Evolutionary conservation across 2,888 invertebrate genomes (phyloP).

Genomic region (Zhengitettix transpicula): DNA sequence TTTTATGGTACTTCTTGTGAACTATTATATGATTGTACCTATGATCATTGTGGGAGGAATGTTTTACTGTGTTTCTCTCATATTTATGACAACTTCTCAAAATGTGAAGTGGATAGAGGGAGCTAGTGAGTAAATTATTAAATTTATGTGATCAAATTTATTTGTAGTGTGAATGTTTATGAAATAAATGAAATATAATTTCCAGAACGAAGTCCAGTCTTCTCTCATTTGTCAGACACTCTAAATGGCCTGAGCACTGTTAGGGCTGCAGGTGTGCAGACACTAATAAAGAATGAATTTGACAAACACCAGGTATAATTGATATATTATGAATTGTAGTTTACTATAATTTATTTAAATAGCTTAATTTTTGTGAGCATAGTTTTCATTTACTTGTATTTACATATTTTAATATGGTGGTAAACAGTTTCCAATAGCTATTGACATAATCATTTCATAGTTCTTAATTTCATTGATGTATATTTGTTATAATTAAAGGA

Average conservation of each 20-base stretch:
- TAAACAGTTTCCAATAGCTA: too few relatives aligned
- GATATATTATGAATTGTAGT: too few relatives aligned
- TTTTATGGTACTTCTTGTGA: conserved; percentile 44
- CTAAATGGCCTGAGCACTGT: conserved; percentile 67
- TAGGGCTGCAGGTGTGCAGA: conserved; percentile 54
- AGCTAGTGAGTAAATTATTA: conserved; percentile 5
- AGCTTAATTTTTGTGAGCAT: too few relatives aligned
- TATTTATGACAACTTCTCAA: conserved; percentile 49
- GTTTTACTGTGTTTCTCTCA: conserved; percentile 56
- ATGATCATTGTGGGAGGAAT: conserved; percentile 50
- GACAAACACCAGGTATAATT: conserved; percentile 26
- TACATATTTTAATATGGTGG: too few relatives aligned
- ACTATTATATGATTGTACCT: conserved; percentile 54
- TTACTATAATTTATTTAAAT: too few relatives aligned
- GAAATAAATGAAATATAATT: neutral
- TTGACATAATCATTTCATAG: too few relatives aligned
- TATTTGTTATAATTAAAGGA: too few relatives aligned
- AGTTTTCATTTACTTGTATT: too few relatives aligned
- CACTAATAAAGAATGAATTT: conserved; percentile 42
- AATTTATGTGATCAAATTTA: neutral
- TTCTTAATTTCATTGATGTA: too few relatives aligned
- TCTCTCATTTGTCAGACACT: conserved; percentile 63
- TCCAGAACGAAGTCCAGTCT: conserved; percentile 68
- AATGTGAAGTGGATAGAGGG: conserved; percentile 22
- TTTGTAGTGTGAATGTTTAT: too few relatives aligned